These are phyloP conservation scores for Nematolebias whitei DNA, from an alignment of 2,113 vertebrate species.

Conservation along the genomic window DNA sequence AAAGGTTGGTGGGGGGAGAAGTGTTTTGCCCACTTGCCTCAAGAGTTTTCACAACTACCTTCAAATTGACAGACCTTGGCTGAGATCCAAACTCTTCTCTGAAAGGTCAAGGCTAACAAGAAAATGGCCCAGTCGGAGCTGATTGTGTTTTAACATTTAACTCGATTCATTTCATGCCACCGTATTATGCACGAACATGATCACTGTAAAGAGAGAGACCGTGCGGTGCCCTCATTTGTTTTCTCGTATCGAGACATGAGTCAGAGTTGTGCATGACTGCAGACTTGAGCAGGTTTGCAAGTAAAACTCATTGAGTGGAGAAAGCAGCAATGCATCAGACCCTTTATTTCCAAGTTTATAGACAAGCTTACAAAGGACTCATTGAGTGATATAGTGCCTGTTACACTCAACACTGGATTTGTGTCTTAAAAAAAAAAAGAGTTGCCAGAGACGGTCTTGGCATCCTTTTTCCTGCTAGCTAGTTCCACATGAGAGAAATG, in stretches of 20 bases:
- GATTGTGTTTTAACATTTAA: slow-evolving; percentile 30
- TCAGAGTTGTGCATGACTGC: slow-evolving; percentile 38
- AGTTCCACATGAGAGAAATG: slow-evolving; percentile 56
- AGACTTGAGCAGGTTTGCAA: slow-evolving; percentile 32
- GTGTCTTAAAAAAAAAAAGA: slow-evolving; percentile 46
- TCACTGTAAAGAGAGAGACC: slow-evolving; percentile 43
- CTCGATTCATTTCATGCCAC: slow-evolving; percentile 40
- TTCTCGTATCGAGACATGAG: slow-evolving; percentile 59
- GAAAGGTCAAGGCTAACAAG: slow-evolving; percentile 32
- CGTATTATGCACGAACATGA: slow-evolving; percentile 17
- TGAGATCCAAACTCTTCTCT: slow-evolving; percentile 20
- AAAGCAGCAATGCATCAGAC: slow-evolving; percentile 56
- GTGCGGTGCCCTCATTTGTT: slow-evolving; percentile 17
- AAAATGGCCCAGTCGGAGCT: slow-evolving; percentile 32
- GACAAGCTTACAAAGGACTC: slow-evolving; percentile 60
- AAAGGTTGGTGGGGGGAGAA: slow-evolving; percentile 50
- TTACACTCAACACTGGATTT: slow-evolving; percentile 51
- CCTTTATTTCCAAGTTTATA: slow-evolving; percentile 63
- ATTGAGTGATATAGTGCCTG: slow-evolving; percentile 60
- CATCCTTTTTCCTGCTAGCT: slow-evolving; percentile 32
- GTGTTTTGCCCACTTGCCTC: slow-evolving; percentile 57
- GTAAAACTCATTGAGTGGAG: slow-evolving; percentile 38
- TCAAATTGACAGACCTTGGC: slow-evolving; percentile 59
- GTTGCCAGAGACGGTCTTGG: slow-evolving; percentile 39
- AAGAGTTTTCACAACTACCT: slow-evolving; percentile 51